Percentiles rank a stretch among this genome's conserved stretches.
These are phyloP conservation scores for Proteles cristata DNA, from an alignment of 2,113 vertebrate genomes.

Conservation along the genomic window DNA sequence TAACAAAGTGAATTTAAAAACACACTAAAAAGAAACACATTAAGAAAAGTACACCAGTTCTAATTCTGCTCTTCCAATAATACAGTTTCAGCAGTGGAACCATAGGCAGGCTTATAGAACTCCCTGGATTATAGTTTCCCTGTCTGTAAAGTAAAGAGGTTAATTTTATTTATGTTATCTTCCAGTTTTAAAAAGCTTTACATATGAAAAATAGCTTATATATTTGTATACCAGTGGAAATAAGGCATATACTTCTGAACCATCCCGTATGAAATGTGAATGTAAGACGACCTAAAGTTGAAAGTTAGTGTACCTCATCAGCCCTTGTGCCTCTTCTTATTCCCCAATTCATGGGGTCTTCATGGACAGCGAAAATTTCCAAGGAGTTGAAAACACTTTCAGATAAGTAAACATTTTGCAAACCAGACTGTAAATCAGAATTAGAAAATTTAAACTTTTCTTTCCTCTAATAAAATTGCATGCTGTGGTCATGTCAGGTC, in stretches of 20 bases:
- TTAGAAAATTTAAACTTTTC: constrained; percentile 56
- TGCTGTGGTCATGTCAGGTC: constrained; percentile 51
- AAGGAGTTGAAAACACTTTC: constrained; percentile 68
- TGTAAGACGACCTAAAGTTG: constrained; percentile 54
- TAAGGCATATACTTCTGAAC: constrained; percentile 48
- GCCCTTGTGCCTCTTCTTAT: constrained; percentile 70
- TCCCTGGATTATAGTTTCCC: constrained; percentile 20
- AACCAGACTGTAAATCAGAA: constrained; percentile 60
- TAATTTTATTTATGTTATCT: constrained; percentile 56
- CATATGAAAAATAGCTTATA: constrained; percentile 43
- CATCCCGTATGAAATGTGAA: constrained; percentile 52
- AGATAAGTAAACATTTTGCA: constrained; percentile 59
- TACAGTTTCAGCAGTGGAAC: not conserved
- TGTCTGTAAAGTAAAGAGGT: constrained; percentile 33
- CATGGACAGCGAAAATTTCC: constrained; percentile 64
- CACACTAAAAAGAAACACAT: not conserved
- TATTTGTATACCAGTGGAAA: constrained; percentile 46
- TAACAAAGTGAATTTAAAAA: constrained; percentile 50
- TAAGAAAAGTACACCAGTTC: not conserved
- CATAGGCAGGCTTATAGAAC: constrained; percentile 37
- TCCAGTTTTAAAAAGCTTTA: constrained; percentile 38
- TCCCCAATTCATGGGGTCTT: constrained; percentile 74
- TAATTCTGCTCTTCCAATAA: constrained; percentile 50
- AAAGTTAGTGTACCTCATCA: constrained; percentile 62
- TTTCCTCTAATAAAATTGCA: constrained; percentile 65